Base-by-base conservation (phyloP, 2,797 vertebrate genomes). In the Pangasius sanitwongsei region DNA sequence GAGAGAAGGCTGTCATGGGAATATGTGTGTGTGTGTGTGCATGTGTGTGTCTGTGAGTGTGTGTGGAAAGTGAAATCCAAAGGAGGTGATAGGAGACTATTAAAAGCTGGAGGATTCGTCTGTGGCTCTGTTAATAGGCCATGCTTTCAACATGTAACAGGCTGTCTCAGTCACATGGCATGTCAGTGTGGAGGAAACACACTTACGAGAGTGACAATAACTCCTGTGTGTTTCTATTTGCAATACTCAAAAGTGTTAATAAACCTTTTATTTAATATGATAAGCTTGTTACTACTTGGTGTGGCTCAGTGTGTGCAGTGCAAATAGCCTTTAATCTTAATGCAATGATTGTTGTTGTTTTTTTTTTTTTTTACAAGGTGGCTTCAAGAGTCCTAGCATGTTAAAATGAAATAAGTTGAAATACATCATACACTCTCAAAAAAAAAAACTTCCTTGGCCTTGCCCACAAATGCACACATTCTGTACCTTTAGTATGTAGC, bases 141-240 rank as follows among this genome's bases (percentile, higher is more conserved):
- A 23, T 81, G 78, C 65, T 86, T 89, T 86, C 84, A 89, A 61
- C 80, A 70, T 75, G 50, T 81, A 34, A 81, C 81, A 84, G 74
- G 74, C 57, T 78, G 86, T n/a, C 57, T 77, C 23, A 8, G 28
- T 72, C 75, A 63, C 28, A 4, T 7, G 48, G 55, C 12, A 37
- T 67, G 13, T 53, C 37, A 48, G 25, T 63, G 18, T 44, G 4
- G n/a, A 75, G 69, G 67, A 83, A 70, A 82, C 55, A 31, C 72
- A 63, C 25, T 86, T 83, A 13, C 23, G n/a, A 53, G 16, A 85
- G 44, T 6, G 16, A 31, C 28, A 69, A 23, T 50, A 53, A 69
- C 28, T 6, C 28, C 25, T 48, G 28, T 18, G 37, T 61, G 41
- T 67, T 67, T 50, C 41, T 69, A 5, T 50, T 7, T 63, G 12